Conservation (phyloP, 2,888 invertebrate species). For the Panorpa germanica region DNA sequence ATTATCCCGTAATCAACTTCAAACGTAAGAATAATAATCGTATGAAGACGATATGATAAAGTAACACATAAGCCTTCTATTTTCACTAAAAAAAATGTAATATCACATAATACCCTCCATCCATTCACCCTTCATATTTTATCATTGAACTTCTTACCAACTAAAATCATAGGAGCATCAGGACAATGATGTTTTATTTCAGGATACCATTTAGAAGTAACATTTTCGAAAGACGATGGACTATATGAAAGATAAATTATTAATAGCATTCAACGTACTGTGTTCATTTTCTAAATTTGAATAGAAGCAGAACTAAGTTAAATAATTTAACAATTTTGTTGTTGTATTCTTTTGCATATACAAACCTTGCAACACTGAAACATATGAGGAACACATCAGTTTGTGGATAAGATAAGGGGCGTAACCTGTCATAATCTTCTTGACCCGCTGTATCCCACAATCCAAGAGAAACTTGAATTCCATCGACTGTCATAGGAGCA, state of each 20-base stretch:
- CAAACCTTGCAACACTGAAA: constrained; percentile 79
- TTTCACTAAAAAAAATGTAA: constrained; percentile 4
- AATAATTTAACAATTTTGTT: constrained; percentile 5
- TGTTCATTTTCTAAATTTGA: no score
- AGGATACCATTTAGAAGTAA: constrained; percentile 98
- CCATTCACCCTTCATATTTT: not conserved
- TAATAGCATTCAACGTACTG: no score
- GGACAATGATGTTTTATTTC: constrained; percentile 99
- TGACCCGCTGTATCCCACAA: constrained; percentile 98
- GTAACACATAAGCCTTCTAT: not conserved
- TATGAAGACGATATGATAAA: not conserved
- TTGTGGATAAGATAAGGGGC: constrained; percentile 95
- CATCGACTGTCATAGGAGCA: constrained; percentile 96
- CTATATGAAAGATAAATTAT: constrained; percentile 32
- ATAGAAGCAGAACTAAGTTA: not conserved
- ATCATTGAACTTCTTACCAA: constrained; percentile 44
- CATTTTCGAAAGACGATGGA: constrained; percentile 98
- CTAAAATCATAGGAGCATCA: constrained; percentile 95
- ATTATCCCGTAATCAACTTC: no score
- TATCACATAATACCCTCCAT: not conserved
- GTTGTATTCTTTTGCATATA: no score
- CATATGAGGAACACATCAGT: constrained; percentile 99
- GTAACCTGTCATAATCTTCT: constrained; percentile 90
- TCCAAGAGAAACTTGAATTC: constrained; percentile 89
- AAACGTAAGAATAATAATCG: no score